Evolutionary conservation across 2,113 vertebrate species (phyloP), one percentile per base, ranked within the genome.

Genomic region (Stomatorhinus ivindoensis): DNA sequence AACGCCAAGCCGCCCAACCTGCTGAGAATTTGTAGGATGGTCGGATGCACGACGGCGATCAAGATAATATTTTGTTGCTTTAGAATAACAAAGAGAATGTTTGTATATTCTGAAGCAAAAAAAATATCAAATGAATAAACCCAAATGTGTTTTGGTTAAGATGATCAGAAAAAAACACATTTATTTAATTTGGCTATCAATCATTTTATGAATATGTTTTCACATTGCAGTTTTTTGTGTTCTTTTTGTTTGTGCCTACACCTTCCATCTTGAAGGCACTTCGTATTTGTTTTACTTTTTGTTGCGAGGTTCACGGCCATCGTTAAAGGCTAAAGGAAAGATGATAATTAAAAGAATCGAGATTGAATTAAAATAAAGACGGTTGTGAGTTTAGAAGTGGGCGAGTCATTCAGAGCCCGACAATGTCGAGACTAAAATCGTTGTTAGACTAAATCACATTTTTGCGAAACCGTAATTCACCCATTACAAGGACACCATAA

Each of bases 371-470:
- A 84, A 84, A 84, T 84, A 84, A 47, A 84, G 44, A 50, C 35
- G 35, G 24, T 27, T 39, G 46, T 35, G 89, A 7, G 55, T 47
- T 13, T 55, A 51, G 53, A 80, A 51, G 50, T 61, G 82, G 44
- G 39, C 19, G 46, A 86, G 35, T 83, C 46, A 86, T 19, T 55
- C 82, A 87, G 15, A 24, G 83, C 46, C 27, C 58, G 50, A 24
- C 73, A 69, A 89, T 61, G 55, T 85, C 42, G 39, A 85, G 88
- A 82, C 88, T 58, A 51, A 85, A 89, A 65, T 65, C 42, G 17
- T 76, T 69, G 89, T 89, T 83, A 69, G 82, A 46, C 51, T 48
- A 50, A 86, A 82, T 55, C 48, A 58, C 39, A n/a, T 50, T 65
- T 69, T 65, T 50, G 51, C 27, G 55, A 87, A 53, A 47, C 21